Percentiles rank a stretch among this genome's conserved stretches.
Evolutionary conservation across 2,797 vertebrate genomes (phyloP).

Genomic region (Mastacembelus armatus): DNA sequence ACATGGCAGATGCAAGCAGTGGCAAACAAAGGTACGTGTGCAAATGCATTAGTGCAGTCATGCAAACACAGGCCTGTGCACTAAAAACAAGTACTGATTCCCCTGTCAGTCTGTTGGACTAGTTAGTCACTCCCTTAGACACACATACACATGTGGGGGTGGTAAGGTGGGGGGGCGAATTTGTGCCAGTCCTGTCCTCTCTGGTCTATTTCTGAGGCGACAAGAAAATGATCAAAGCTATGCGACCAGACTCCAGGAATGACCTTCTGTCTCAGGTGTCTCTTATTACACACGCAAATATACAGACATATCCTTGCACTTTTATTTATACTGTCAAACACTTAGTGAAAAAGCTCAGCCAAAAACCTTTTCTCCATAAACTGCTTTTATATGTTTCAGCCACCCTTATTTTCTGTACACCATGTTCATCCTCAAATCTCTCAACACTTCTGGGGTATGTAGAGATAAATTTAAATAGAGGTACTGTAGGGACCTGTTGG

Average conservation of each 20-base stretch:
- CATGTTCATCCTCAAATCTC: constrained; percentile 32
- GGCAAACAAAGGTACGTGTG: constrained; percentile 47
- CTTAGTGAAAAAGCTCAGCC: constrained; percentile 1
- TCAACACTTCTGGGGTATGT: constrained; percentile 41
- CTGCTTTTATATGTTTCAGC: constrained; percentile 9
- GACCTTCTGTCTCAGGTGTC: constrained; percentile 81
- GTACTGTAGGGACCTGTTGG: constrained; percentile 46
- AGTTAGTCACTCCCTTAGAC: constrained; percentile 2
- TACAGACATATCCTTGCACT: constrained; percentile 28
- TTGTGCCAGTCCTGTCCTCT: constrained; percentile 55
- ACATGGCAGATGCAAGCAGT: constrained; percentile 32
- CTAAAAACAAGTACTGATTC: constrained; percentile 68
- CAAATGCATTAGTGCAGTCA: constrained; percentile 69
- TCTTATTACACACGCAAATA: constrained; percentile 63
- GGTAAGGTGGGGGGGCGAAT: constrained; percentile 39
- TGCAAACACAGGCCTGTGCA: constrained; percentile 67
- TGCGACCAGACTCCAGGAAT: constrained; percentile 74
- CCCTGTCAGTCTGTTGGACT: constrained; percentile 44
- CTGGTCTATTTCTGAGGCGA: constrained; percentile 82
- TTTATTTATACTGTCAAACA: constrained; percentile 26
- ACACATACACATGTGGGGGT: constrained; percentile 22
- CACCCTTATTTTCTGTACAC: constrained; percentile 22
- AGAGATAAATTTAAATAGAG: constrained; percentile 61
- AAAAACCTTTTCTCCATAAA: not conserved
- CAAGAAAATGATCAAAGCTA: constrained; percentile 83